These are phyloP conservation scores for Scytalopus superciliaris DNA, from an alignment of 2,113 vertebrate genomes.

Conservation along the genomic window DNA sequence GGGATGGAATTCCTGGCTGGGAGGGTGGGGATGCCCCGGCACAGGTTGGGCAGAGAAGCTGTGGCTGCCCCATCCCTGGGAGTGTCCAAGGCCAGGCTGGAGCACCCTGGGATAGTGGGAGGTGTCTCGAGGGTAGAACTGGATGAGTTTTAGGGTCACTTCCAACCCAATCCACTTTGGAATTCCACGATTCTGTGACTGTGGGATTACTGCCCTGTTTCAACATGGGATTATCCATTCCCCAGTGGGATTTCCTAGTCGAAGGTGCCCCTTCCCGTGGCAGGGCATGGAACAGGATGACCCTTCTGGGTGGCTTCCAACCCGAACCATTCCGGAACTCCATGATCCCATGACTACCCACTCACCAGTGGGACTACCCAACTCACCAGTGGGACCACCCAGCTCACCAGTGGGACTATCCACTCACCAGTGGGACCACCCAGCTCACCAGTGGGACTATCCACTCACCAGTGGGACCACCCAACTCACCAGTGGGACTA, in stretches of 20 bases:
- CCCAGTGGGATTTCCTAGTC: neutral
- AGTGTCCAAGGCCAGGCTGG: rapidly evolving
- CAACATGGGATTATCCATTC: neutral
- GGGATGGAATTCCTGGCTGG: rapidly evolving
- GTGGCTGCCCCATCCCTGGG: neutral
- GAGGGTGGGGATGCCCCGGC: rapidly evolving
- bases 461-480: no score
- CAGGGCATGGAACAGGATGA: neutral
- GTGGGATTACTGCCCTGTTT: rapidly evolving
- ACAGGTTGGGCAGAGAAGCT: neutral
- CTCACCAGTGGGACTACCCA: no score
- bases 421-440: no score
- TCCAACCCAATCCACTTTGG: rapidly evolving
- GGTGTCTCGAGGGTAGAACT: neutral
- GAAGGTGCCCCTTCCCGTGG: neutral
- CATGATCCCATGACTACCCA: no score
- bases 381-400: no score
- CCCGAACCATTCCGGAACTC: rapidly evolving
- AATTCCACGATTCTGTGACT: rapidly evolving
- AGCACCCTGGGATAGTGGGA: rapidly evolving
- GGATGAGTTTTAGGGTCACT: neutral
- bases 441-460: no score
- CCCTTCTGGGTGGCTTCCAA: neutral
- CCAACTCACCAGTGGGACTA: no score
- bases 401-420: no score